Evolutionary conservation across 53 echinoderm and acorn worm genomes (phyloP), one percentile per base, ranked within the genome.

Genomic region (Crossaster papposus): DNA sequence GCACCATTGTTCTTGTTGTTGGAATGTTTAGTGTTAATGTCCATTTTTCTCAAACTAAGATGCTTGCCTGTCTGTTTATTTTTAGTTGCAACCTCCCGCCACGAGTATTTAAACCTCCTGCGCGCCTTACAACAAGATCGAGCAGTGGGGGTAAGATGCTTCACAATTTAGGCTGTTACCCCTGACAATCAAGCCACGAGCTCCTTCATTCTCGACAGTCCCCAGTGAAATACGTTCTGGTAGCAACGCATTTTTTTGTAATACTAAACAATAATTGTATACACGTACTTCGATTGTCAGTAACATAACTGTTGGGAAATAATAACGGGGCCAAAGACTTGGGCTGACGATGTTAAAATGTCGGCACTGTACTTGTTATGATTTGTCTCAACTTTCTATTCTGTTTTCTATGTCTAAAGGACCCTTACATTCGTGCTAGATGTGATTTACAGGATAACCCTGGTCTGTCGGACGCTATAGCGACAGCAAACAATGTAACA

Each of bases 401-500:
- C 13, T 5, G 5, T 71, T 30, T 71, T 71, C 9, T 9, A 9
- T 44, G 28, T 71, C 71, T 12, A 14, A 20, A 76, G 76, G 76
- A 78, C 51, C 52, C 50, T 32, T 84, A 84, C 38, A 70, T 68
- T 10, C n/a, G 30, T 26, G 84, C 84, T 2, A 30, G 20, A 84
- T 84, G 84, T 23, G 71, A 37, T 29, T 38, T 86, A n/a, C 32
- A 52, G 55, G 54, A 24, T 44, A 86, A 86, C 32, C 30, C 34
- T 51, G 54, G 28, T 34, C 74, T 86, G 2, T 52, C 72, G 6
- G 34, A 54, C 28, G 86, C 44, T 9, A 11, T 73, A 36, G 14
- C 29, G 30, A 75, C 86, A 52, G 74, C 52, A 2, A 86, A 86
- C 37, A 52, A 75, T 32, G 28, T 86, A 28, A 20, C 51, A 51